phyloP scores from a whole-genome alignment of 2,888 invertebrate species.

The Trissolcus brochymenae region DNA sequence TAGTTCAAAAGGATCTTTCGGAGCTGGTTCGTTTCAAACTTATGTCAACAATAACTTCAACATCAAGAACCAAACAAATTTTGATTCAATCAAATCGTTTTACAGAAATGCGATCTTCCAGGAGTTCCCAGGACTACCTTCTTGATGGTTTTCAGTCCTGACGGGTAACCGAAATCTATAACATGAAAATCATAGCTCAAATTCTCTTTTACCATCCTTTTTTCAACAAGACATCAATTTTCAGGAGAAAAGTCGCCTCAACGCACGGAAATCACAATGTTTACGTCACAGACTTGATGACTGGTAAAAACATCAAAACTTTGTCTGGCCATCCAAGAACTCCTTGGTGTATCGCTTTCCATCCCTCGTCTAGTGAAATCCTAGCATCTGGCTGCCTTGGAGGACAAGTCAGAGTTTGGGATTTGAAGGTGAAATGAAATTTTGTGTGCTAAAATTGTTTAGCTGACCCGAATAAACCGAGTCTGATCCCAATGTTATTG shows the following conservation, averaged over 20 bases:
- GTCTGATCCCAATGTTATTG: too few relatives aligned
- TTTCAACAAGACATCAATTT: neutral
- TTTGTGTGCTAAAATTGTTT: neutral
- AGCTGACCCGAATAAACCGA: too few relatives aligned
- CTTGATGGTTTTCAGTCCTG: slow-evolving; percentile 91
- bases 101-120: slow-evolving; percentile 84
- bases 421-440: slow-evolving; percentile 80
- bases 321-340: slow-evolving; percentile 90
- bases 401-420: slow-evolving; percentile 94
- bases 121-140: slow-evolving; percentile 88
- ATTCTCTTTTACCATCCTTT: neutral
- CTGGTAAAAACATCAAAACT: slow-evolving; percentile 86
- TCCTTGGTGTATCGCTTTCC: slow-evolving; percentile 94
- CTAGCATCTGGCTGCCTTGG: slow-evolving; percentile 92
- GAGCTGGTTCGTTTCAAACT: slow-evolving; percentile 79
- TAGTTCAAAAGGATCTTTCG: slow-evolving; percentile 80
- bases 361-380: slow-evolving; percentile 88
- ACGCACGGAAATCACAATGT: slow-evolving; percentile 94
- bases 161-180: slow-evolving; percentile 80
- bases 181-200: neutral
- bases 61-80: neutral
- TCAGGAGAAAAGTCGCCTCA: slow-evolving; percentile 87
- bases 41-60: neutral
- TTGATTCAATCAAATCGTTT: slow-evolving; percentile 55
- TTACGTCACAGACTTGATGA: slow-evolving; percentile 87